A percentile compares a stretch with the other conserved stretches of the same genome.
These are phyloP conservation scores for Globicephala melas DNA, from an alignment of 2,113 vertebrate genomes.

Conservation along the genomic window DNA sequence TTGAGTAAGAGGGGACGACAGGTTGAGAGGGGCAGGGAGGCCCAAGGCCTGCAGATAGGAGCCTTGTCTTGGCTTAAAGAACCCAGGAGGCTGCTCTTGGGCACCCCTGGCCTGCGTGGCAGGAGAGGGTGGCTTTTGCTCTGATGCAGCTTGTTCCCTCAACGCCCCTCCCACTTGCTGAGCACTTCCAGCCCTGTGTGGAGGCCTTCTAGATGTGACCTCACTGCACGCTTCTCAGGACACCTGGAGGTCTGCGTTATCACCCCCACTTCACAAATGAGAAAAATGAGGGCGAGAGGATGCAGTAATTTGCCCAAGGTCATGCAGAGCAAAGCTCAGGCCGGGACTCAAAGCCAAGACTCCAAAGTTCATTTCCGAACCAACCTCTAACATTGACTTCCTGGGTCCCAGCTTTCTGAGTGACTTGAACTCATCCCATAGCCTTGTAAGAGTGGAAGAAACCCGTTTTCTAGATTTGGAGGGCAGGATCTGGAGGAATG, in stretches of 20 bases:
- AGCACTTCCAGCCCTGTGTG: neutral
- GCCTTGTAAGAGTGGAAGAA: neutral
- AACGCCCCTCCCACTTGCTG: neutral
- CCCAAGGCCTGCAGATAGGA: neutral
- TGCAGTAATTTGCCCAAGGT: neutral
- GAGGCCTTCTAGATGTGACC: neutral
- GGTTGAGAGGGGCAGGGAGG: neutral
- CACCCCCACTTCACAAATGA: neutral
- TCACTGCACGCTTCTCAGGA: neutral
- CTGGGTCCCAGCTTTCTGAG: neutral
- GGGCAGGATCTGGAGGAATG: neutral
- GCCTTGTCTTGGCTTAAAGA: neutral
- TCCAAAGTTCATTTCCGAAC: neutral
- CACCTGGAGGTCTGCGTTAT: neutral
- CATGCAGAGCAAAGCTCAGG: neutral
- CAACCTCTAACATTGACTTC: neutral
- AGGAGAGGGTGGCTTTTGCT: neutral
- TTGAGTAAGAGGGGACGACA: conserved; percentile 22
- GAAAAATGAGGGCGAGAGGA: neutral
- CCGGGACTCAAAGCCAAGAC: neutral
- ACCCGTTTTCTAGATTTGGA: neutral
- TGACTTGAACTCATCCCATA: neutral
- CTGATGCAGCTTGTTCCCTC: neutral
- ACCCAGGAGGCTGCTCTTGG: fast-evolving
- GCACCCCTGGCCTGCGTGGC: neutral